A percentile compares a stretch with the other conserved stretches of the same genome.
phyloP scores from a whole-genome alignment of 2,797 vertebrate genomes.

The Acomys russatus region DNA sequence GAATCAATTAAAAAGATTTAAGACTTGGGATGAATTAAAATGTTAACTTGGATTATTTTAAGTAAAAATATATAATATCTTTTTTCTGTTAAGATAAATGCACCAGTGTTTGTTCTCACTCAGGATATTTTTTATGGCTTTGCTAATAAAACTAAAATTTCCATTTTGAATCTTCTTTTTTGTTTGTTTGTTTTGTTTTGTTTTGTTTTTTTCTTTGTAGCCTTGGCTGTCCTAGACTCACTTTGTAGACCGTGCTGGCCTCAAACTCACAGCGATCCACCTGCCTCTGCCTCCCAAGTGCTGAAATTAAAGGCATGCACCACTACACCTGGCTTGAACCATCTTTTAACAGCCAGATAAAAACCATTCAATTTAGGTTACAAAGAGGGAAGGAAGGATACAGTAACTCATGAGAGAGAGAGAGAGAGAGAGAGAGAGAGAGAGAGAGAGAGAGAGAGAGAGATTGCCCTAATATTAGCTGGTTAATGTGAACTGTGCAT shows the following conservation, averaged over 20 bases:
- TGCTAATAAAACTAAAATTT: constrained; percentile 49
- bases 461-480: neutral
- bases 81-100: constrained; percentile 26
- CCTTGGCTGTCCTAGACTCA: too few species aligned
- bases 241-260: too few species aligned
- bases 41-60: neutral
- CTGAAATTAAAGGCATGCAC: too few species aligned
- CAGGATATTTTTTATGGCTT: constrained; percentile 47
- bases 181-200: too few species aligned
- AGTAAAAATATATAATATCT: constrained; percentile 33
- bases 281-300: too few species aligned
- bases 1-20: too few species aligned
- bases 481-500: neutral
- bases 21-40: constrained; percentile 20
- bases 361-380: constrained; percentile 10
- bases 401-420: neutral
- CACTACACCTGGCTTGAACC: neutral
- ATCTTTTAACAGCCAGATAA: constrained; percentile 33
- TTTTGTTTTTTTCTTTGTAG: too few species aligned
- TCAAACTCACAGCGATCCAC: too few species aligned
- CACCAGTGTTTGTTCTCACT: constrained; percentile 14
- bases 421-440: neutral
- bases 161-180: constrained; percentile 37
- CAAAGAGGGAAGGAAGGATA: neutral
- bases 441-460: neutral